A percentile compares a stretch with the other conserved stretches of the same genome.
These are phyloP conservation scores for Dinocampus coccinellae DNA, from an alignment of 2,888 invertebrate genomes.

Conservation along the genomic window DNA sequence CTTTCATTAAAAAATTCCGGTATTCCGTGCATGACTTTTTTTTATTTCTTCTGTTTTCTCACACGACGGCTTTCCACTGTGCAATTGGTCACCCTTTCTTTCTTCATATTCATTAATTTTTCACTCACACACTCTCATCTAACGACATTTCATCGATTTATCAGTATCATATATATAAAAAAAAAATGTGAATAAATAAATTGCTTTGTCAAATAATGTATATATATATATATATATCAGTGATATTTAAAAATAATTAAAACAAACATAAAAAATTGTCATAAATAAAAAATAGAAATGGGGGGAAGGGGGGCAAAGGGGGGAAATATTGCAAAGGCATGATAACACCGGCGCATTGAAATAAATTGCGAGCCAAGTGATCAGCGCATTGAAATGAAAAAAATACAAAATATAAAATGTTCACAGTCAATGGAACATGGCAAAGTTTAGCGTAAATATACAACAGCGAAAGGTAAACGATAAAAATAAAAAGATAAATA, in stretches of 20 bases:
- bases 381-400: neutral
- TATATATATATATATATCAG: too few species aligned
- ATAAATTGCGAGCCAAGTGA: slow-evolving; percentile 28
- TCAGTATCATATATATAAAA: neutral
- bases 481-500: neutral
- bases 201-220: neutral
- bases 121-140: slow-evolving; percentile 16
- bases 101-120: slow-evolving; percentile 8
- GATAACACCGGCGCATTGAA: slow-evolving; percentile 14
- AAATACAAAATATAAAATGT: neutral
- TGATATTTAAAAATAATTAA: too few species aligned
- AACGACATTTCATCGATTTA: neutral
- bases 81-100: neutral
- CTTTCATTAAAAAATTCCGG: slow-evolving; percentile 10
- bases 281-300: too few species aligned
- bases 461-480: neutral
- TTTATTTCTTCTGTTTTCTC: neutral
- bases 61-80: neutral
- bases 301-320: too few species aligned
- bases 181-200: neutral
- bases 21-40: neutral
- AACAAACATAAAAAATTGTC: too few species aligned
- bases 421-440: neutral
- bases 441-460: neutral
- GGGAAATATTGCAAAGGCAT: neutral